Conservation (phyloP, 2,113 vertebrate genomes). For the Oncorhynchus kisutch region DNA sequence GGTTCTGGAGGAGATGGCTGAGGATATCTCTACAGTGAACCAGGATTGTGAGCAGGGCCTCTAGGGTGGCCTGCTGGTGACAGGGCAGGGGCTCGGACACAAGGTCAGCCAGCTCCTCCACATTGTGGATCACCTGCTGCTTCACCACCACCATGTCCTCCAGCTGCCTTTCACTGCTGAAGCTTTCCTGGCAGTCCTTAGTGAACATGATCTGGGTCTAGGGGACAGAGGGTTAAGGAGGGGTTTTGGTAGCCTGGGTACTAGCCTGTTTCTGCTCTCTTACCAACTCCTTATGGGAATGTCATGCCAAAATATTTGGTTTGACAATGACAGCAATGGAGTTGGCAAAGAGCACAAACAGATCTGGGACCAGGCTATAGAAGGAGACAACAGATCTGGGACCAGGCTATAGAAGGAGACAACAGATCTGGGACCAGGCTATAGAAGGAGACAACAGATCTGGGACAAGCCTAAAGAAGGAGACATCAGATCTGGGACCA, state of each 20-base stretch:
- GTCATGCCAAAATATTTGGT: too few species aligned
- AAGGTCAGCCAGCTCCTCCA: slow-evolving; percentile 46
- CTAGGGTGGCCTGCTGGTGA: slow-evolving; percentile 51
- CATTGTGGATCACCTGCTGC: slow-evolving; percentile 10
- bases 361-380: too few species aligned
- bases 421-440: too few species aligned
- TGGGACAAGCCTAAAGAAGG: too few species aligned
- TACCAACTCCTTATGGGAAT: too few species aligned
- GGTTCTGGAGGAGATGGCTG: slow-evolving; percentile 43
- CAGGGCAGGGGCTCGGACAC: slow-evolving; percentile 14
- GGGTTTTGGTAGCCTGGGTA: not conserved
- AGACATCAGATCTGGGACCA: too few species aligned
- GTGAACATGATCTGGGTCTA: slow-evolving; percentile 74
- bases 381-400: too few species aligned
- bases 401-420: too few species aligned
- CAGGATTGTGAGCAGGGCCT: slow-evolving; percentile 51
- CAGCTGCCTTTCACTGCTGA: slow-evolving; percentile 39
- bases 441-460: too few species aligned
- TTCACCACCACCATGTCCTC: slow-evolving; percentile 36
- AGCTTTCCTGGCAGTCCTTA: slow-evolving; percentile 55
- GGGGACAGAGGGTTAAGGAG: not conserved
- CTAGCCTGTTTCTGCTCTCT: too few species aligned
- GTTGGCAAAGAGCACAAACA: too few species aligned
- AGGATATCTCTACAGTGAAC: slow-evolving; percentile 66
- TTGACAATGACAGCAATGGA: too few species aligned